Percentiles rank a stretch among this genome's conserved stretches.
phyloP scores from a whole-genome alignment of 2,888 invertebrate genomes.

The Serrognathus titanus region DNA sequence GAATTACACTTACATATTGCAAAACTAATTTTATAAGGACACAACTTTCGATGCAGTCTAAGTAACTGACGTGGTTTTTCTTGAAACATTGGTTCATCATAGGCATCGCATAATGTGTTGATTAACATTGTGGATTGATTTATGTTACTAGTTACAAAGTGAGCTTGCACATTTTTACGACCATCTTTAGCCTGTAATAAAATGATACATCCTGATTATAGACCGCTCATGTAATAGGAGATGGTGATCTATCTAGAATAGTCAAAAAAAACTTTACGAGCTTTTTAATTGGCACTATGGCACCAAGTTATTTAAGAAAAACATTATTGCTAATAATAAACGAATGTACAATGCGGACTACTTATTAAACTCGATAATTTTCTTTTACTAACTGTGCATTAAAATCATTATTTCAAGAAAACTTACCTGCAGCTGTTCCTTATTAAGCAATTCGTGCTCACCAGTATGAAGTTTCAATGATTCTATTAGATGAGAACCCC shows the following conservation, averaged over 20 bases:
- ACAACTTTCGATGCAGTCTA: slow-evolving; percentile 65
- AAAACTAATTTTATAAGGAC: slow-evolving; percentile 74
- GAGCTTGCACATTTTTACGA: slow-evolving; percentile 41
- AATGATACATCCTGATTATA: background rate
- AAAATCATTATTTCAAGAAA: background rate
- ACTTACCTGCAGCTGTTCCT: slow-evolving; percentile 32
- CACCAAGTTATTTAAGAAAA: no score
- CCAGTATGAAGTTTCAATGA: slow-evolving; percentile 50
- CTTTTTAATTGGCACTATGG: no score
- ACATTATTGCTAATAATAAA: no score
- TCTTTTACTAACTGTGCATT: no score
- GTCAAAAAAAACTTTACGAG: no score
- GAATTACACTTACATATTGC: slow-evolving; percentile 44
- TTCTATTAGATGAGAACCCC: slow-evolving; percentile 63
- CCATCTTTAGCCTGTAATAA: slow-evolving; percentile 43
- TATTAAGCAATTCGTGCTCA: slow-evolving; percentile 27
- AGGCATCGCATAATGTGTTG: slow-evolving; percentile 58
- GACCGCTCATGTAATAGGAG: no score
- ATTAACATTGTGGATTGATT: slow-evolving; percentile 54
- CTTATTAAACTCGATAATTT: no score
- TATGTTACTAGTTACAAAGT: slow-evolving; percentile 51
- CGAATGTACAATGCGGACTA: no score
- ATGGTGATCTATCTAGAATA: background rate
- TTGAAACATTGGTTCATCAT: slow-evolving; percentile 53
- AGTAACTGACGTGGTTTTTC: slow-evolving; percentile 48